Percentiles rank a stretch among this genome's conserved stretches.
Evolutionary conservation across 2,888 invertebrate species (phyloP).

Genomic region (Caenorhabditis afra): DNA sequence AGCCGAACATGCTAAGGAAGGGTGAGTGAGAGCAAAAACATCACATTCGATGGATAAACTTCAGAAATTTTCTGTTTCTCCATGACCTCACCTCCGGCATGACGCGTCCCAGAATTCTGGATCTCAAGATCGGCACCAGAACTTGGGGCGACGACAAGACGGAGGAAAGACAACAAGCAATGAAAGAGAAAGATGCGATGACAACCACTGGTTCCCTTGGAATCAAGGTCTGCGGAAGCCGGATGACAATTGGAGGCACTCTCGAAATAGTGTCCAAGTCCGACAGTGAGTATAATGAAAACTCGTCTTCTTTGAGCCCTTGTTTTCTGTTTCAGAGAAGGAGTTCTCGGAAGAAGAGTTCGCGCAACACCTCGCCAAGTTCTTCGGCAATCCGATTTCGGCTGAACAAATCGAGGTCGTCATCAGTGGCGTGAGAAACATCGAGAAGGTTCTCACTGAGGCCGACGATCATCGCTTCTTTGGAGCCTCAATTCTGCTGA

Average conservation of each 20-base stretch:
- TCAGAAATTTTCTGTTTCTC: not conserved
- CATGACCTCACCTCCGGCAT: not conserved
- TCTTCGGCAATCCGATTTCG: not conserved
- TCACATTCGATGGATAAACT: too few relatives aligned
- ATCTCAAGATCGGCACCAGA: slow-evolving; percentile 2
- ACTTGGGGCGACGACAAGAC: slow-evolving; percentile 1
- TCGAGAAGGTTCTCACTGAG: too few relatives aligned
- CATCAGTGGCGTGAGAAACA: not conserved
- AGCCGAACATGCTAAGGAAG: too few relatives aligned
- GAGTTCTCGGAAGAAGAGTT: not conserved
- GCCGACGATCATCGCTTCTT: not conserved
- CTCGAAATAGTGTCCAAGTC: not conserved
- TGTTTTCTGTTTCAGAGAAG: not conserved
- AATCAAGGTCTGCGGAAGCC: not conserved
- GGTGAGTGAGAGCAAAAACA: too few relatives aligned
- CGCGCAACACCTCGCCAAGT: not conserved
- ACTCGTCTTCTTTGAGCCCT: too few relatives aligned
- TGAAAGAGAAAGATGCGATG: not conserved
- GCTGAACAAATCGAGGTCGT: not conserved
- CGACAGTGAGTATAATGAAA: not conserved
- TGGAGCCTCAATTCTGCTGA: not conserved
- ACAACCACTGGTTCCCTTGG: not conserved
- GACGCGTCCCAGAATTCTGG: not conserved
- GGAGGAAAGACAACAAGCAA: not conserved
- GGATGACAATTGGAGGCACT: not conserved